Conservation (phyloP, 2,797 vertebrate genomes). For the Ceyx erithaca region DNA sequence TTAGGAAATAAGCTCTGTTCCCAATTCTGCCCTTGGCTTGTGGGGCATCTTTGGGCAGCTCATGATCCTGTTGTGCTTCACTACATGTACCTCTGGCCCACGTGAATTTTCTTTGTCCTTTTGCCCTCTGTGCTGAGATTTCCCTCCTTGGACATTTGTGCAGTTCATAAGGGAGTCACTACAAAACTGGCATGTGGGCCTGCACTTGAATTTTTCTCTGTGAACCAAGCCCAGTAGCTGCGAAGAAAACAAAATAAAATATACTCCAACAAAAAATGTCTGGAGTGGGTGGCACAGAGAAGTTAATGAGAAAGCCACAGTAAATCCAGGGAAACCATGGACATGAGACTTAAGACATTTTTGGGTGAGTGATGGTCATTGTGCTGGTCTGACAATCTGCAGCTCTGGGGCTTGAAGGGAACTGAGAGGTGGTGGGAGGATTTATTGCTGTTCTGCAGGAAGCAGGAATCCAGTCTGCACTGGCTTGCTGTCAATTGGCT, state of each 20-base stretch:
- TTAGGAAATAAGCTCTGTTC: background rate
- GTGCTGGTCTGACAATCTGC: background rate
- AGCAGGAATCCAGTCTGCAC: background rate
- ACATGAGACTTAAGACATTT: background rate
- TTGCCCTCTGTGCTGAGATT: background rate
- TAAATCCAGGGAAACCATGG: background rate
- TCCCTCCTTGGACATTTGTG: background rate
- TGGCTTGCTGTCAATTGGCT: background rate
- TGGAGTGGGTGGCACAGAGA: rapidly evolving
- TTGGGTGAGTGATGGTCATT: background rate
- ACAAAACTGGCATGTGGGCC: background rate
- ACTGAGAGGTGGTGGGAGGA: background rate
- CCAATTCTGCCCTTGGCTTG: background rate
- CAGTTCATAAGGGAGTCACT: background rate
- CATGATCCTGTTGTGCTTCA: rapidly evolving
- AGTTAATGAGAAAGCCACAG: rapidly evolving
- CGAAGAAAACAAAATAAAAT: background rate
- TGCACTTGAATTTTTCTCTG: background rate
- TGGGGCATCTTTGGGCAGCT: background rate
- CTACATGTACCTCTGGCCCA: background rate
- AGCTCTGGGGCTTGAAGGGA: background rate
- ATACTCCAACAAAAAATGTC: background rate
- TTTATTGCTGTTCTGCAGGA: constrained; percentile 23
- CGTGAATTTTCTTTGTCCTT: background rate
- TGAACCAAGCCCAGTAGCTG: background rate